Conservation (phyloP, 2,113 vertebrate species). For the Theristicus caerulescens region DNA sequence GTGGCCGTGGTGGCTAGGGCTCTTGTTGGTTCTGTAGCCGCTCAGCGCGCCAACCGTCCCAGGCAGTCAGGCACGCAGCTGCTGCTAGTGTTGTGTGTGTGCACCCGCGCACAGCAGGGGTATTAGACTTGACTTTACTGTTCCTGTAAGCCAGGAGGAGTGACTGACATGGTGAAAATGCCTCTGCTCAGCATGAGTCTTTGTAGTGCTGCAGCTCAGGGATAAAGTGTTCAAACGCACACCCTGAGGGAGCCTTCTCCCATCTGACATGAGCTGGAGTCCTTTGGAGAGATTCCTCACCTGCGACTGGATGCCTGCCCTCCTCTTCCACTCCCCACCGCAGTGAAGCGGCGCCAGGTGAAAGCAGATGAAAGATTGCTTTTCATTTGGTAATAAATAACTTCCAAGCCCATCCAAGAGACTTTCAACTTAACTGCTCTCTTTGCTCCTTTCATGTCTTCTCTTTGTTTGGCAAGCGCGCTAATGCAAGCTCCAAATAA, state of each 20-base stretch:
- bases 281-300: neutral
- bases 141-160: neutral
- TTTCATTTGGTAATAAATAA: neutral
- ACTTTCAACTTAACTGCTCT: constrained; percentile 19
- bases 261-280: neutral
- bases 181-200: neutral
- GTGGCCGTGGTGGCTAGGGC: neutral
- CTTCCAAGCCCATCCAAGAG: neutral
- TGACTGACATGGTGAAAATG: neutral
- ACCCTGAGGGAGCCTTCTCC: neutral
- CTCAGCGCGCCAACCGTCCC: accelerated
- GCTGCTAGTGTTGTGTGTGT: neutral
- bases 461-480: neutral
- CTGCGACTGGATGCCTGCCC: neutral
- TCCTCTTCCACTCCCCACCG: neutral
- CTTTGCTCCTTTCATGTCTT: constrained; percentile 39
- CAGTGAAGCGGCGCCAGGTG: neutral
- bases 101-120: neutral
- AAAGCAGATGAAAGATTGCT: neutral
- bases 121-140: neutral
- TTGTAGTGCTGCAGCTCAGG: neutral
- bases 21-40: neutral
- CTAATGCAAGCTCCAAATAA: constrained; percentile 43
- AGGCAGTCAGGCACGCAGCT: neutral
- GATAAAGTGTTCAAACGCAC: neutral